Evolutionary conservation across 2,113 vertebrate species (phyloP).

Genomic region (Pygoscelis adeliae): DNA sequence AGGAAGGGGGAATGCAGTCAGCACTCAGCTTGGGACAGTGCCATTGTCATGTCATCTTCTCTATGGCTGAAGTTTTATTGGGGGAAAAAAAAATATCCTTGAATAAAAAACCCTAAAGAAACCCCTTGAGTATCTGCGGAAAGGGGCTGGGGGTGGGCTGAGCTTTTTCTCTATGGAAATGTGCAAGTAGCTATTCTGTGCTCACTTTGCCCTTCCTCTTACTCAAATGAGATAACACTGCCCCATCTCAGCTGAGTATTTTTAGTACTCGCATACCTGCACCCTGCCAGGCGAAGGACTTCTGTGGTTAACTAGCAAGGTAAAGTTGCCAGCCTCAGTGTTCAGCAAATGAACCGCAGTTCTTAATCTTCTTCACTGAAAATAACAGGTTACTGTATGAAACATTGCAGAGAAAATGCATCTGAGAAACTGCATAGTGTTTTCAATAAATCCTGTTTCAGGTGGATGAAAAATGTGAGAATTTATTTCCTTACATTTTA

Average conservation of each 20-base stretch:
- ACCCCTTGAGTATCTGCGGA: neutral
- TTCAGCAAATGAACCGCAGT: neutral
- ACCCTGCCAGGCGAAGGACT: neutral
- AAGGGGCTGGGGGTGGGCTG: neutral
- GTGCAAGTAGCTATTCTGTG: neutral
- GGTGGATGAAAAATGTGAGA: neutral
- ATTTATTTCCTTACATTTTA: neutral
- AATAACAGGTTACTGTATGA: neutral
- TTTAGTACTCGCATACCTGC: neutral
- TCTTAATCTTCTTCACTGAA: conserved; percentile 36
- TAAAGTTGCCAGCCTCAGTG: conserved; percentile 3
- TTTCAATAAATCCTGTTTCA: neutral
- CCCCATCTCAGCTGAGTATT: neutral
- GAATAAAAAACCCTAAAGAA: neutral
- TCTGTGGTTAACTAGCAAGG: conserved; percentile 18
- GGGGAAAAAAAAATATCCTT: no score
- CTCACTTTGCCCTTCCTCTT: neutral
- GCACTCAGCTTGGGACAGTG: neutral
- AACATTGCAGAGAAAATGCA: neutral
- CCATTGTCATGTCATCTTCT: neutral
- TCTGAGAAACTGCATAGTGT: neutral
- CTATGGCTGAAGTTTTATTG: neutral
- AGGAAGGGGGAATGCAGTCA: neutral
- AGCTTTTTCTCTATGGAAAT: neutral
- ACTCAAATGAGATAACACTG: neutral